A percentile compares a stretch with the other conserved stretches of the same genome.
phyloP scores from a whole-genome alignment of 2,113 vertebrate genomes.

The Lamprologus lemairii region DNA sequence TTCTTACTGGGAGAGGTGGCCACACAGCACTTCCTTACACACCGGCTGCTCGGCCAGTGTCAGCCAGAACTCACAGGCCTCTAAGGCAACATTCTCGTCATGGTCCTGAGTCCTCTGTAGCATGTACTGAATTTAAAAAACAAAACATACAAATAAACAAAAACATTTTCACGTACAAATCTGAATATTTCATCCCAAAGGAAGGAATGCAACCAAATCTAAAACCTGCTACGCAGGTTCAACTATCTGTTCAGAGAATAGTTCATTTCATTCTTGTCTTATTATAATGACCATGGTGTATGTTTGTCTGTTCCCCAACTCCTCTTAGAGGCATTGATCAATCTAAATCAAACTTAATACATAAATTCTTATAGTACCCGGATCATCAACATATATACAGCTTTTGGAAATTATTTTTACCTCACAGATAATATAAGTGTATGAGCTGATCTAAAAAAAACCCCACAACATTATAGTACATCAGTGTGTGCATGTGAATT shows the following conservation, averaged over 20 bases:
- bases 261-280: background rate
- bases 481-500: background rate
- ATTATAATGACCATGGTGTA: background rate
- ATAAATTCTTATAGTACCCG: background rate
- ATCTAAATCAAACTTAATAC: background rate
- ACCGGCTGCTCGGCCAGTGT: slow-evolving; percentile 94
- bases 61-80: slow-evolving; percentile 98
- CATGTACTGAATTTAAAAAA: slow-evolving; percentile 80
- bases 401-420: background rate
- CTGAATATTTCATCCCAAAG: background rate
- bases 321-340: background rate
- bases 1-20: slow-evolving; percentile 81
- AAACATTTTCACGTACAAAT: background rate
- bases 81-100: slow-evolving; percentile 94
- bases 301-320: background rate
- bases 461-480: background rate
- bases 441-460: background rate
- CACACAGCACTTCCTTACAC: slow-evolving; percentile 91
- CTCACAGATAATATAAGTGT: background rate
- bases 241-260: background rate
- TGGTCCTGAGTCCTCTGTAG: slow-evolving; percentile 92
- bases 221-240: background rate
- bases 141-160: background rate
- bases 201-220: background rate
- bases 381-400: background rate